Evolutionary conservation across 2,888 invertebrate genomes (phyloP).

Genomic region (Sphinx pinastri): DNA sequence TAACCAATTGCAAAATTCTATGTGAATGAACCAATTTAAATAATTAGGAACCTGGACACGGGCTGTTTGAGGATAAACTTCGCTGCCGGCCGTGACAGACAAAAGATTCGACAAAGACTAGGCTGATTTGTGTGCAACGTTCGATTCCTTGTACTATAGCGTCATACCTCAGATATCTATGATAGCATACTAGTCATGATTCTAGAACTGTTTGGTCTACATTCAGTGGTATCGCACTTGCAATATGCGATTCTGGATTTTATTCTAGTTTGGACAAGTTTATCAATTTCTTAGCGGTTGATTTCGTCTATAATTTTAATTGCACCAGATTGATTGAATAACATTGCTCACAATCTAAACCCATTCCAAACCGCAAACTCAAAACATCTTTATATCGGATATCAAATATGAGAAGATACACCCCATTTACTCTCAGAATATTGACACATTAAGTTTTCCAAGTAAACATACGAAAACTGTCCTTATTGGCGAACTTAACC

Average conservation of each 20-base stretch:
- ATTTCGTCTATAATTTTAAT: no score
- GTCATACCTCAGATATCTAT: conserved; percentile 5
- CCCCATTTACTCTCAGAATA: no score
- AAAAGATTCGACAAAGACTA: conserved; percentile 22
- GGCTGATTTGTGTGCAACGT: conserved; percentile 11
- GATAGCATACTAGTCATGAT: background rate
- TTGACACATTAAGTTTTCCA: no score
- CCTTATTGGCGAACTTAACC: conserved; percentile 5
- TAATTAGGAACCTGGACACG: conserved; percentile 9
- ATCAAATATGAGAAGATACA: no score
- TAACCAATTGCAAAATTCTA: background rate
- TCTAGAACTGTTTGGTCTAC: background rate
- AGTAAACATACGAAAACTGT: background rate
- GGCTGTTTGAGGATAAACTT: conserved; percentile 11
- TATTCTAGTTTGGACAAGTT: no score
- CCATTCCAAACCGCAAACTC: no score
- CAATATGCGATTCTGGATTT: no score
- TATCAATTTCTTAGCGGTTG: no score
- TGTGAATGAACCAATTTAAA: conserved; percentile 2
- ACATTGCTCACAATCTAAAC: no score
- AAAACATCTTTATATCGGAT: no score
- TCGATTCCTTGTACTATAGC: background rate
- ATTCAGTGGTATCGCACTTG: no score
- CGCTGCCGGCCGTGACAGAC: conserved; percentile 11
- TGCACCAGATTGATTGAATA: no score